phyloP scores from a whole-genome alignment of 2,113 vertebrate genomes.

The Ochotona princeps region DNA sequence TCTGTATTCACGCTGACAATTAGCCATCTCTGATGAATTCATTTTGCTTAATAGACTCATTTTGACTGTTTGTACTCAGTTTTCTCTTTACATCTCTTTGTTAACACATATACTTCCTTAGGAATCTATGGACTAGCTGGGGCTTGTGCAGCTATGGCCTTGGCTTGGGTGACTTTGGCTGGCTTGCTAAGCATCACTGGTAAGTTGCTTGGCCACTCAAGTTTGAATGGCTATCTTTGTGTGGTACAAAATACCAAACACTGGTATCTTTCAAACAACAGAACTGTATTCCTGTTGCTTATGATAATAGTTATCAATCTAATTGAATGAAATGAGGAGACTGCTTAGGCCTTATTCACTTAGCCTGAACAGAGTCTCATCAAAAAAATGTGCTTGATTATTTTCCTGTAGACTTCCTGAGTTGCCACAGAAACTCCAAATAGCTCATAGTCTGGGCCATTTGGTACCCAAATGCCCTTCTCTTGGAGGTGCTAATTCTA shows the following conservation, averaged over 20 bases:
- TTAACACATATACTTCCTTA: neutral
- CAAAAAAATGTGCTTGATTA: neutral
- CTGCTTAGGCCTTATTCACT: neutral
- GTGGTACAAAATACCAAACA: too few species aligned
- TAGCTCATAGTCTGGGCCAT: neutral
- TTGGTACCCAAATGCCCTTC: neutral
- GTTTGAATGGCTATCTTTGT: neutral
- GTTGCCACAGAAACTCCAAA: neutral
- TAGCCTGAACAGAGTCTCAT: neutral
- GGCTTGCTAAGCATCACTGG: neutral
- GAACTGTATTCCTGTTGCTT: neutral
- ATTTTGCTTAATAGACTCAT: too few species aligned
- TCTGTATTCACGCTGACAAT: too few species aligned
- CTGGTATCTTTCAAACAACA: neutral
- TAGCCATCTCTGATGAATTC: too few species aligned
- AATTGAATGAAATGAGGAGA: neutral
- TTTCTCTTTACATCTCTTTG: too few species aligned
- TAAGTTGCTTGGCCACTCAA: neutral
- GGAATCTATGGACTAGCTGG: neutral
- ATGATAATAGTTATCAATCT: neutral
- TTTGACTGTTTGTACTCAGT: too few species aligned
- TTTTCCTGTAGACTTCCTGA: neutral
- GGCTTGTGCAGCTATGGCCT: neutral
- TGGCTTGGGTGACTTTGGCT: neutral
- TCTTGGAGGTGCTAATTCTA: slow-evolving; percentile 7